Evolutionary conservation across 2,113 vertebrate genomes (phyloP), one percentile per base, ranked within the genome.

Genomic region (Limnothrissa miodon): DNA sequence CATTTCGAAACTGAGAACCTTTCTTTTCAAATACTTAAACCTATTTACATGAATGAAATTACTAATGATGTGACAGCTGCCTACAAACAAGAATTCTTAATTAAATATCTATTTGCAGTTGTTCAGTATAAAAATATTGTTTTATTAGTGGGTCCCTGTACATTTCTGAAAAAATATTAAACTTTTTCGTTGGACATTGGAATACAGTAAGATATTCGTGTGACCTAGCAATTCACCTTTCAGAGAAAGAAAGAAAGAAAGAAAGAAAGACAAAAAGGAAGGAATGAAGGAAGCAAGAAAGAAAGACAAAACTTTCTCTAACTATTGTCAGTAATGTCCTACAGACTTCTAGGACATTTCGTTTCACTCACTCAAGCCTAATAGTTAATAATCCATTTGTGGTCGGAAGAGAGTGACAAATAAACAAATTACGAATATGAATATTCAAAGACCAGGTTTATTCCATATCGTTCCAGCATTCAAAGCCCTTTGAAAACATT

Each of bases 401-500:
- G 66, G 10, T 39, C 46, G 13, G n/a, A 66, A 91, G 89, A 92
- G 86, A 84, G 25, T 90, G 89, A 89, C 78, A 80, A 91, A 93
- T 90, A 93, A 93, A 92, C 89, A 93, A 92, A 92, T 88, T 84
- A 46, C 86, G 36, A 83, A 85, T 80, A 93, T 93, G 91, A 93
- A 94, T 94, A 94, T 94, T 94, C 91, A 93, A 83, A 87, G 70
- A 78, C 78, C 80, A 82, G 80, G n/a, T 90, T 91, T 80, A 81
- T 83, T 92, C 92, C 88, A 87, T 89, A 93, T 90, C 84, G 86
- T 89, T 91, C 81, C 87, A 88, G 87, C 89, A 87, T 92, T 89
- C 90, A 87, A 92, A 92, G 90, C 90, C 89, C 90, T 93, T 80
- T 82, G 86, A 91, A 93, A 94, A 93, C 89, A 90, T 91, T 91